Conservation (phyloP, 2,113 vertebrate species). For the Candoia aspera region DNA sequence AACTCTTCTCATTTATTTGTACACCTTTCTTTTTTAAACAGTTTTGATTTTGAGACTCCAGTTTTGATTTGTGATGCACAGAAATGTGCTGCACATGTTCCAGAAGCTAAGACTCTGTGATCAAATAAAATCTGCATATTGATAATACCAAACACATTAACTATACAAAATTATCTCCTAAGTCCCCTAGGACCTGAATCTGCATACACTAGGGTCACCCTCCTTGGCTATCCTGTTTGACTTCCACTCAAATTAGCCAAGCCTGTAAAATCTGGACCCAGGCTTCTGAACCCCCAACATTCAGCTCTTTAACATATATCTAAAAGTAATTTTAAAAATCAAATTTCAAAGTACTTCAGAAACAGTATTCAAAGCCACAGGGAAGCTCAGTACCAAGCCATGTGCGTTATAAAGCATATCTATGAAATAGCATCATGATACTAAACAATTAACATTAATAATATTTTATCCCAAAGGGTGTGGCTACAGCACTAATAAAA, state of each 20-base stretch:
- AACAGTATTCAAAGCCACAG: background rate
- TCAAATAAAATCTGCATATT: background rate
- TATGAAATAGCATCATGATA: background rate
- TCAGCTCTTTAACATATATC: background rate
- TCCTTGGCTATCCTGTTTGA: background rate
- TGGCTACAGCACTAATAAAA: constrained; percentile 86
- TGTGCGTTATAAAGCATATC: background rate
- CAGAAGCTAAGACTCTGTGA: background rate
- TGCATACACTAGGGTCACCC: background rate
- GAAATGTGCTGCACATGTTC: background rate
- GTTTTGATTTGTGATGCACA: background rate
- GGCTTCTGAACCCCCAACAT: background rate
- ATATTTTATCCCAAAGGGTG: constrained; percentile 75
- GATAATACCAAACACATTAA: background rate
- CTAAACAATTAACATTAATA: constrained; percentile 18
- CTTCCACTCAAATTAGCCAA: background rate
- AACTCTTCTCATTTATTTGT: background rate
- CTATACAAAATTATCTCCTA: background rate
- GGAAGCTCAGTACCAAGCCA: background rate
- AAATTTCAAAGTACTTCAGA: background rate
- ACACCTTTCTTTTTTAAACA: background rate
- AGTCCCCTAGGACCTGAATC: background rate
- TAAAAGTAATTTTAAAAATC: background rate
- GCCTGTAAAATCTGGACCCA: background rate
- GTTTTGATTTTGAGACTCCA: background rate